phyloP scores from a whole-genome alignment of 2,888 invertebrate species.

The Cephus runcator region DNA sequence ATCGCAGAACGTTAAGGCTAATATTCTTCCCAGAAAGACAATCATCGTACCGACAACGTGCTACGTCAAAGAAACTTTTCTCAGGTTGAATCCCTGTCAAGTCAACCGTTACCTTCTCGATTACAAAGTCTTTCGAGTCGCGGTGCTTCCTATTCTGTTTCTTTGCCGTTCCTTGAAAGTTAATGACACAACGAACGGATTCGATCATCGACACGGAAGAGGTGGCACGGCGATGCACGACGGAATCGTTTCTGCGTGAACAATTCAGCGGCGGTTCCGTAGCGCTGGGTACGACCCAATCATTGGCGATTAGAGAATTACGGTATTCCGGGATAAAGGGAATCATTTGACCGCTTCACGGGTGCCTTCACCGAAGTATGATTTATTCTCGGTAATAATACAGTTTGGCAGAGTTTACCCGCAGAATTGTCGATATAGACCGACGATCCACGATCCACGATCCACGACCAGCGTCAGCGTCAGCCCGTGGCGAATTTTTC shows the following conservation, averaged over 20 bases:
- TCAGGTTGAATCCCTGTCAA: background rate
- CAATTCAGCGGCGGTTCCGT: background rate
- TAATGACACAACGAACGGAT: background rate
- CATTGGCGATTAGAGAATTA: background rate
- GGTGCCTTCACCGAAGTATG: background rate
- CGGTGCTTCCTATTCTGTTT: background rate
- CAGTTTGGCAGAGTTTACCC: background rate
- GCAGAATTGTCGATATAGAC: background rate
- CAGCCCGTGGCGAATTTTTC: conserved; percentile 18
- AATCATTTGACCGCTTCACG: background rate
- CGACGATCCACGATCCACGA: background rate
- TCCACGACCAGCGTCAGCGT: background rate
- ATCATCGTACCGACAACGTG: background rate
- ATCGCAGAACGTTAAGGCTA: background rate
- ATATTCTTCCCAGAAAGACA: background rate
- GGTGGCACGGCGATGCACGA: background rate
- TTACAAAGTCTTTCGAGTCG: background rate
- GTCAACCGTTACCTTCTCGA: background rate
- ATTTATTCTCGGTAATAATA: background rate
- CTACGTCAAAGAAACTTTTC: background rate
- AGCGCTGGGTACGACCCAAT: background rate
- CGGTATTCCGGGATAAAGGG: background rate
- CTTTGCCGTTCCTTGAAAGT: background rate
- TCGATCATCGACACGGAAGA: background rate
- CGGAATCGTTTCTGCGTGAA: background rate